Evolutionary conservation across 2,888 invertebrate species (phyloP).

Genomic region (Opisthograptis luteolata): DNA sequence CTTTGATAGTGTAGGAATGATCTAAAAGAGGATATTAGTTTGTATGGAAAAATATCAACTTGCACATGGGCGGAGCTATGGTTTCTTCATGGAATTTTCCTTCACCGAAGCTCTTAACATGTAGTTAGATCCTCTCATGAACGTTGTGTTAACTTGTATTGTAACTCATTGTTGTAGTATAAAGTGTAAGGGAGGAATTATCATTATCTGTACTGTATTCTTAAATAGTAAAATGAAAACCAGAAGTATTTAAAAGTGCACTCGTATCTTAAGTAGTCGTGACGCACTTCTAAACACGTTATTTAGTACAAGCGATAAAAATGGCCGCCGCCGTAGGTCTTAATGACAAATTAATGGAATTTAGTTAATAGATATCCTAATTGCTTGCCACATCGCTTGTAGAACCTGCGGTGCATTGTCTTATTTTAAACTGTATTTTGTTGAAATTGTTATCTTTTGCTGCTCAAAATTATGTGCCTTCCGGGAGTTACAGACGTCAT

Average conservation of each 20-base stretch:
- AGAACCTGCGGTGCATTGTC: conserved; percentile 46
- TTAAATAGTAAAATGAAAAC: conserved; percentile 33
- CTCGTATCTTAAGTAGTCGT: too few species aligned
- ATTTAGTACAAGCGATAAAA: conserved; percentile 68
- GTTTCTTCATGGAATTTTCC: too few species aligned
- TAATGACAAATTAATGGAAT: conserved; percentile 75
- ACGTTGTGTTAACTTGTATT: too few species aligned
- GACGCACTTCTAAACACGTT: conserved; percentile 64
- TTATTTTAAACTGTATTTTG: conserved; percentile 36
- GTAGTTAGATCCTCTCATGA: too few species aligned
- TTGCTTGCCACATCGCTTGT: conserved; percentile 50
- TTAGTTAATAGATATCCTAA: conserved; percentile 53
- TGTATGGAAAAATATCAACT: too few species aligned
- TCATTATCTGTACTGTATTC: too few species aligned
- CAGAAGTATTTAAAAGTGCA: conserved; percentile 49
- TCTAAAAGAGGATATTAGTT: too few species aligned
- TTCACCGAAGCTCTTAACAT: too few species aligned
- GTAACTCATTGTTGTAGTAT: too few species aligned
- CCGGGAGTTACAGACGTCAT: conserved; percentile 44
- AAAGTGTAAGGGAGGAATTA: too few species aligned
- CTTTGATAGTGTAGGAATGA: too few species aligned
- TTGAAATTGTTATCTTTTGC: conserved; percentile 26
- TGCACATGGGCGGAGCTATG: too few species aligned
- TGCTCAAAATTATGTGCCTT: conserved; percentile 58
- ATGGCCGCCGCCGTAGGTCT: conserved; percentile 39